These are phyloP conservation scores for Ptilorrhoa leucosticta DNA, from an alignment of 2,113 vertebrate species.

Conservation along the genomic window DNA sequence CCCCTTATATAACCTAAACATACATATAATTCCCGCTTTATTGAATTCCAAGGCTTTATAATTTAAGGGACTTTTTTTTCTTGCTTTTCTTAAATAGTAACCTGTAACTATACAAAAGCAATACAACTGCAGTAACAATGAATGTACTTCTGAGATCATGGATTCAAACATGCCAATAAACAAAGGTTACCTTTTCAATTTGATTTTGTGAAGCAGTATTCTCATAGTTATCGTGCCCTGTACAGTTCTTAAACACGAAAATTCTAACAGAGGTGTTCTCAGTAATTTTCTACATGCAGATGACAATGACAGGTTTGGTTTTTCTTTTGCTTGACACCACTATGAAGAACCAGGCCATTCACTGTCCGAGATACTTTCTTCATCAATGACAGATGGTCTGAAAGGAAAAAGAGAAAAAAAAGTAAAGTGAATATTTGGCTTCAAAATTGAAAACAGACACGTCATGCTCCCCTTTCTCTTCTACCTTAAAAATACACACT, in stretches of 20 bases:
- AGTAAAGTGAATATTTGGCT: conserved; percentile 69
- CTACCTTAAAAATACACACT: conserved; percentile 55
- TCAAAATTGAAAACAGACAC: conserved; percentile 56
- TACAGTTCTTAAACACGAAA: conserved; percentile 52
- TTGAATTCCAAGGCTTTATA: not conserved
- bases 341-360: conserved; percentile 56
- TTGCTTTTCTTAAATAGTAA: not conserved
- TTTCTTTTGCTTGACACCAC: conserved; percentile 50
- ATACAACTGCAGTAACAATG: not conserved
- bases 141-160: not conserved
- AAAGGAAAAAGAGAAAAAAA: conserved; percentile 30
- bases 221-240: conserved; percentile 18
- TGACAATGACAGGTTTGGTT: conserved; percentile 43
- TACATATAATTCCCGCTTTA: not conserved
- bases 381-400: conserved; percentile 73
- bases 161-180: not conserved
- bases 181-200: conserved; percentile 53
- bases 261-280: conserved; percentile 32
- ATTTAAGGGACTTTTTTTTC: not conserved
- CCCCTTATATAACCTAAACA: not conserved
- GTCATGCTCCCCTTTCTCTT: conserved; percentile 6
- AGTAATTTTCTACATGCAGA: conserved; percentile 25
- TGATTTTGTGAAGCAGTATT: conserved; percentile 24
- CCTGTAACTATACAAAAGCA: not conserved
- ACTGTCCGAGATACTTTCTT: conserved; percentile 62